Conservation (phyloP, 2,113 vertebrate genomes). For the Zonotrichia leucophrys region DNA sequence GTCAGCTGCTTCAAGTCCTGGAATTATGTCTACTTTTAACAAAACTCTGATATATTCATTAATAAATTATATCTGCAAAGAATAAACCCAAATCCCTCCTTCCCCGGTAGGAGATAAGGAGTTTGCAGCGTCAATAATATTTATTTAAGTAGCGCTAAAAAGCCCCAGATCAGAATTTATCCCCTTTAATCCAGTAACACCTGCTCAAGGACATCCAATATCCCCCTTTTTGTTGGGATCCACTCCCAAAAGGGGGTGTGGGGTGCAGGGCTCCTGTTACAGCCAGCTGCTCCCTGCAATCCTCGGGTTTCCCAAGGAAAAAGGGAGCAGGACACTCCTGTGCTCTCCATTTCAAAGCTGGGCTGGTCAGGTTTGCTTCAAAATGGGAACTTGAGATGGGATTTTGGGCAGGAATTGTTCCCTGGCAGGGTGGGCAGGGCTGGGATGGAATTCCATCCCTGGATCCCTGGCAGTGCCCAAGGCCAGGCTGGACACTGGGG, state of each 20-base stretch:
- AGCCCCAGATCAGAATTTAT: conserved; percentile 37
- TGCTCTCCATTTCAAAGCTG: conserved; percentile 60
- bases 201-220: conserved; percentile 75
- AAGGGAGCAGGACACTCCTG: conserved; percentile 33
- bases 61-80: neutral
- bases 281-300: conserved; percentile 72
- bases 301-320: conserved; percentile 43
- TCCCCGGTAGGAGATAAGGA: neutral
- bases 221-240: conserved; percentile 55
- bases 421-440: neutral
- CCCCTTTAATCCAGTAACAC: conserved; percentile 71
- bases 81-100: neutral
- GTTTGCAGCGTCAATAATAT: neutral
- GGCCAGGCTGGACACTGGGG: neutral
- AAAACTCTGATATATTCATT: neutral
- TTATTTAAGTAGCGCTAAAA: conserved; percentile 23
- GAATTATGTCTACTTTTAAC: neutral
- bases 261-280: conserved; percentile 59
- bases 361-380: neutral
- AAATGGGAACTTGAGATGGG: neutral
- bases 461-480: neutral
- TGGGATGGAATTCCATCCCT: neutral
- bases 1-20: neutral
- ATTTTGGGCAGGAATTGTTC: neutral
- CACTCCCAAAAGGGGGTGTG: neutral